Evolutionary conservation across 2,888 invertebrate genomes (phyloP).

Genomic region (Shargacucullia verbasci): DNA sequence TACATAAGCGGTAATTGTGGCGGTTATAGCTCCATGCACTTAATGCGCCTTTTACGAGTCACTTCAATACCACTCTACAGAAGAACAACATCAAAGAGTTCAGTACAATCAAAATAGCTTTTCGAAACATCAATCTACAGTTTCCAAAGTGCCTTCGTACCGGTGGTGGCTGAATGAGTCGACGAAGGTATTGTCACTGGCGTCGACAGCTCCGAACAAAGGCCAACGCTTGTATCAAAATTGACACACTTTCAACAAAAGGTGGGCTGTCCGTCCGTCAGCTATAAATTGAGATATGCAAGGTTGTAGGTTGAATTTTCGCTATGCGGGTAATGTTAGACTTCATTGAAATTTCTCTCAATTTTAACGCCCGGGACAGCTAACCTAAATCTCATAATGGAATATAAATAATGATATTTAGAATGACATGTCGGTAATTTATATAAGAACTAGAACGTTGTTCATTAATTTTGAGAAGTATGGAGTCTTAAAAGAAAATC

Average conservation of each 20-base stretch:
- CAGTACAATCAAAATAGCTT: conserved; percentile 32
- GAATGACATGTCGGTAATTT: too few relatives aligned
- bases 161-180: conserved; percentile 35
- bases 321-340: conserved; percentile 14
- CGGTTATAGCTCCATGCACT: too few relatives aligned
- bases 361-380: too few relatives aligned
- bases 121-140: conserved; percentile 39
- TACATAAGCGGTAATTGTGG: too few relatives aligned
- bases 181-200: conserved; percentile 34
- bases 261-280: conserved; percentile 27
- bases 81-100: conserved; percentile 3
- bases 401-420: too few relatives aligned
- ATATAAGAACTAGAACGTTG: too few relatives aligned
- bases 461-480: too few relatives aligned
- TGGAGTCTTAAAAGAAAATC: too few relatives aligned
- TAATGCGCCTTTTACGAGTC: too few relatives aligned
- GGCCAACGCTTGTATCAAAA: conserved; percentile 50
- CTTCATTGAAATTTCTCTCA: conserved; percentile 21
- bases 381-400: too few relatives aligned
- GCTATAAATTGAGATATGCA: conserved; percentile 25
- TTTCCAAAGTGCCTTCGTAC: conserved; percentile 28
- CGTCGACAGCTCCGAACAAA: conserved; percentile 41
- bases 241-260: conserved; percentile 56
- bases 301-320: conserved; percentile 24
- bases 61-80: conserved; percentile 1